Evolutionary conservation across 1,140 invertebrate genomes (phyloP).

Genomic region (Drosophila mauritiana): DNA sequence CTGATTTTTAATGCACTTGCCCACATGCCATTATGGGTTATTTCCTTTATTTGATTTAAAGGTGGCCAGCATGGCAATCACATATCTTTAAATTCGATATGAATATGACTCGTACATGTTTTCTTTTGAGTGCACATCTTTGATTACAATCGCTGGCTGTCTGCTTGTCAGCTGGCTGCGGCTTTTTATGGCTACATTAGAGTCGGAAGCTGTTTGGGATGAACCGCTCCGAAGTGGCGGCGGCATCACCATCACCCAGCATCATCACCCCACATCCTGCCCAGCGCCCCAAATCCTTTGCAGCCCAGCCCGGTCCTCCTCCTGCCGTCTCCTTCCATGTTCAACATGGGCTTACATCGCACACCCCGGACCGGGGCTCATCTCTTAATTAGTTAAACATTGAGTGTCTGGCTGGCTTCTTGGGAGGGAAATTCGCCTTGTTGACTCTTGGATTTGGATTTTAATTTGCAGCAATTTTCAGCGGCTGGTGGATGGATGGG

Average conservation of each 20-base stretch:
- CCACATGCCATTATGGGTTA: neutral
- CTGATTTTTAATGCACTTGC: slow-evolving; percentile 7
- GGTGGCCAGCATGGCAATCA: neutral
- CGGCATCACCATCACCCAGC: neutral
- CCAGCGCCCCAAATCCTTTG: too few species aligned
- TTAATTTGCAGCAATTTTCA: slow-evolving; percentile 37
- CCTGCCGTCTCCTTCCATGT: neutral
- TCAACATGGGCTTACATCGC: slow-evolving; percentile 8
- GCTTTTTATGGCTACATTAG: slow-evolving; percentile 76
- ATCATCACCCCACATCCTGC: neutral
- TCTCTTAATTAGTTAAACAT: slow-evolving; percentile 79
- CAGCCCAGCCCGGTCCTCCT: too few species aligned
- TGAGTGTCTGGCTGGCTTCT: slow-evolving; percentile 33
- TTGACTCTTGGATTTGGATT: slow-evolving; percentile 51
- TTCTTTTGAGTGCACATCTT: slow-evolving; percentile 27
- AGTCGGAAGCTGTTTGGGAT: slow-evolving; percentile 65
- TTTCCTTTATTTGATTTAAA: slow-evolving; percentile 3
- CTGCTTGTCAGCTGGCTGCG: slow-evolving; percentile 52
- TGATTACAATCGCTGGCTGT: slow-evolving; percentile 69
- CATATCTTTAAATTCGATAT: neutral
- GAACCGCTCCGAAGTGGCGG: slow-evolving; percentile 34
- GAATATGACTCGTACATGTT: too few species aligned
- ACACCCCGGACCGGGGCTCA: slow-evolving; percentile 10
- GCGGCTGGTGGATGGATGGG: neutral
- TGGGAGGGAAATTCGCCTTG: slow-evolving; percentile 25